These are phyloP conservation scores for Sinopyrophorus schimmeli DNA, from an alignment of 2,888 invertebrate genomes.

Conservation along the genomic window DNA sequence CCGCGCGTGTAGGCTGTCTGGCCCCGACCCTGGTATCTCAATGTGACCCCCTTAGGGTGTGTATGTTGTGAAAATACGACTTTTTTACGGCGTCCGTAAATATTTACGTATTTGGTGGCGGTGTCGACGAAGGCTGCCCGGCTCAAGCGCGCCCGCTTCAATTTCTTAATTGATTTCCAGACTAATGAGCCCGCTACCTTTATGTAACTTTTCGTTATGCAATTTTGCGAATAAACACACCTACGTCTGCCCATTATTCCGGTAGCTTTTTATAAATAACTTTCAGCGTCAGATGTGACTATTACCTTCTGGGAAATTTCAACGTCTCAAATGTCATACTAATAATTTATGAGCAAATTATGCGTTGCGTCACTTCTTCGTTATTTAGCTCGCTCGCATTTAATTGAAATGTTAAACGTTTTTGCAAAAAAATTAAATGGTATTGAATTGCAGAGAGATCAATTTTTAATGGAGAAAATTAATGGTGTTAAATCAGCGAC, in stretches of 20 bases:
- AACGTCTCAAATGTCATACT: too few relatives aligned
- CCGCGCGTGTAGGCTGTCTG: constrained; percentile 43
- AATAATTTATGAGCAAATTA: too few relatives aligned
- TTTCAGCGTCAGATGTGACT: too few relatives aligned
- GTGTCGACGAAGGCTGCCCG: constrained; percentile 4
- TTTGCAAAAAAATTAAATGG: too few relatives aligned
- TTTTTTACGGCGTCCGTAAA: constrained; percentile 31
- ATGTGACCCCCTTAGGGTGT: constrained; percentile 43
- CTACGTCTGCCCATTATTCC: not conserved
- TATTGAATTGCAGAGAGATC: too few relatives aligned
- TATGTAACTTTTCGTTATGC: constrained; percentile 9
- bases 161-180: constrained; percentile 10
- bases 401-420: too few relatives aligned
- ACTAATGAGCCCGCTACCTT: constrained; percentile 6
- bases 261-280: not conserved
- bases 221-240: constrained; percentile 10
- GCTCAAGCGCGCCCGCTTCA: constrained; percentile 13
- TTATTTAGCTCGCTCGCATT: too few relatives aligned
- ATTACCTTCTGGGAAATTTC: too few relatives aligned
- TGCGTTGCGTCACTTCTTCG: too few relatives aligned
- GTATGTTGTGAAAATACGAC: constrained; percentile 32
- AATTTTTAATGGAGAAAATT: too few relatives aligned
- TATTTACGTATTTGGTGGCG: constrained; percentile 28
- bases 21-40: constrained; percentile 35
- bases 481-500: too few relatives aligned